Percentiles rank a stretch among this genome's conserved stretches.
These are phyloP conservation scores for Casuarius casuarius DNA, from an alignment of 2,113 vertebrate species.

Conservation along the genomic window DNA sequence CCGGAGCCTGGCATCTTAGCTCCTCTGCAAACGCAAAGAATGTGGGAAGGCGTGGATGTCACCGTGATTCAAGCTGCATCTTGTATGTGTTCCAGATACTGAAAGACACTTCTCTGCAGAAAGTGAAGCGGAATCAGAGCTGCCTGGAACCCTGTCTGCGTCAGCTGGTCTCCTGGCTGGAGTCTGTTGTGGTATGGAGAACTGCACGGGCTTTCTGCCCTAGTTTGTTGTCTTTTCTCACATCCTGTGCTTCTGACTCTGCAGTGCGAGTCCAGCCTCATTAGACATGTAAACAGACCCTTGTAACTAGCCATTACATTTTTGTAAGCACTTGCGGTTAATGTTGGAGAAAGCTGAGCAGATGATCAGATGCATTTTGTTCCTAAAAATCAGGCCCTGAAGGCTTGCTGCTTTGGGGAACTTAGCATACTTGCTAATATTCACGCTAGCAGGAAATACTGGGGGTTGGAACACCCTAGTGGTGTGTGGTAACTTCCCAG, in stretches of 20 bases:
- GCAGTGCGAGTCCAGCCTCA: background rate
- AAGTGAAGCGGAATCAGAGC: constrained; percentile 98
- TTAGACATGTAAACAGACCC: background rate
- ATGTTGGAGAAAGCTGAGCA: background rate
- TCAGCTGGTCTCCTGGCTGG: constrained; percentile 95
- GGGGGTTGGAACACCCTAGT: background rate
- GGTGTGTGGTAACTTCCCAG: background rate
- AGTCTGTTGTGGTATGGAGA: constrained; percentile 91
- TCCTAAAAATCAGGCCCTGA: background rate
- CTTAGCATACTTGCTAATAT: background rate
- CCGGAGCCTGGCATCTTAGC: background rate
- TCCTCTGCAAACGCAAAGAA: background rate
- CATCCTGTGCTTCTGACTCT: background rate
- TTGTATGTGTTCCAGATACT: constrained; percentile 83
- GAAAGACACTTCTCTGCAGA: constrained; percentile 96
- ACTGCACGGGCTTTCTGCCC: background rate
- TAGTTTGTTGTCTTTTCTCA: background rate
- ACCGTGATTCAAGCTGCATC: background rate
- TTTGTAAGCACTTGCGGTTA: background rate
- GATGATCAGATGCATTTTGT: background rate
- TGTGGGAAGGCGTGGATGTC: background rate
- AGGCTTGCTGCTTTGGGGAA: background rate
- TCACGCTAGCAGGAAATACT: background rate
- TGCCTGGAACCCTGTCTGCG: constrained; percentile 97
- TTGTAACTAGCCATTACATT: background rate